Base-by-base conservation (phyloP, 2,797 vertebrate genomes). In the Thunnus albacares region DNA sequence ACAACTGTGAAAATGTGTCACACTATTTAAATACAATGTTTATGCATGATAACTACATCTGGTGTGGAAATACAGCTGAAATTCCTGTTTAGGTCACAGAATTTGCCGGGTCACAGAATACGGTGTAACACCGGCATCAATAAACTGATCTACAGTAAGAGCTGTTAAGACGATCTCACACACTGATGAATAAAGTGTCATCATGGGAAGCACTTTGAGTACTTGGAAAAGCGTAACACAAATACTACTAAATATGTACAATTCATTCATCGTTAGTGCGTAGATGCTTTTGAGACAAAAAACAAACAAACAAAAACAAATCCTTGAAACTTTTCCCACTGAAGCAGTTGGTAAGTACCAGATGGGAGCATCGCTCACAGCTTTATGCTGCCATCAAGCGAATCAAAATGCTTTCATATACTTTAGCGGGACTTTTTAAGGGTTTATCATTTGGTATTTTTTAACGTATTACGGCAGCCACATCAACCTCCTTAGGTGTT, bases 331-430 rank as follows among this genome's bases (percentile, higher is more conserved):
- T 79, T 53, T 81, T 71, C 41, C 57, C 57, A 33, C 59, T 35
- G 55, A 77, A 75, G 71, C 71, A 61, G 75, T 72, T 78, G 71
- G 77, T 74, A 67, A 74, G 85, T 87, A 91, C 86, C 85, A 75
- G 59, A 75, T 67, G 24, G 66, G 74, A 67, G 72, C 59, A 1
- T 22, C 12, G 24, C 18, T 77, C 67, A 52, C 41, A 35, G 55
- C 38, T 66, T 33, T 35, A 68, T 26, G 20, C 49, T 9, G 67
- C 60, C 4, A 47, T 62, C 24, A 51, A 41, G 58, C 49, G 43
- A 83, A 80, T 83, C 85, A 68, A 86, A 84, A 89, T 69, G 76
- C 67, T 77, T 84, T 90, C 81, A 81, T 53, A 78, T 85, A 79
- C 45, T 43, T 77, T 33, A 30, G n/a, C 66, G 7, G 47, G 20